A percentile compares a stretch with the other conserved stretches of the same genome.
These are phyloP conservation scores for Boloria selene DNA, from an alignment of 2,888 invertebrate species.

Conservation along the genomic window DNA sequence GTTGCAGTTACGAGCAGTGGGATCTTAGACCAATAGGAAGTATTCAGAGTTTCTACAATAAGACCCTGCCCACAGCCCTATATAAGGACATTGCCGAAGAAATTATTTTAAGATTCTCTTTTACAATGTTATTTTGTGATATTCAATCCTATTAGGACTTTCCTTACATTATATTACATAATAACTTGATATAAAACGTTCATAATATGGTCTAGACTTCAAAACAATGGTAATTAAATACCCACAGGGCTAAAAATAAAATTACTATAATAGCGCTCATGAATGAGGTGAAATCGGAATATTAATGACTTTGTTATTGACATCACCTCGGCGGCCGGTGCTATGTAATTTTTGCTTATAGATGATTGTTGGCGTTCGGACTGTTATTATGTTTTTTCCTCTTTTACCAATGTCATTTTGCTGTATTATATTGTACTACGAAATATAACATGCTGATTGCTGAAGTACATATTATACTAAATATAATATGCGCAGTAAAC, in stretches of 20 bases:
- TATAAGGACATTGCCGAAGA: constrained; percentile 41
- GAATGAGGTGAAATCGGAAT: constrained; percentile 6
- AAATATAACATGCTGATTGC: constrained; percentile 48
- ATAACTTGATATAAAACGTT: too few species aligned
- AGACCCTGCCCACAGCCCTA: not conserved
- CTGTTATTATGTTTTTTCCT: constrained; percentile 34
- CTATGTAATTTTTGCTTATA: constrained; percentile 19
- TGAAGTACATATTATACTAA: constrained; percentile 37
- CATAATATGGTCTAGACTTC: not conserved
- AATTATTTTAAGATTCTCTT: not conserved
- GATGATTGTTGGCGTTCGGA: constrained; percentile 28
- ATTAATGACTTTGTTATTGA: constrained; percentile 10
- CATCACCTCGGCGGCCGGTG: constrained; percentile 3
- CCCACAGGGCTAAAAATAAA: too few species aligned
- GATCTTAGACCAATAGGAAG: constrained; percentile 51
- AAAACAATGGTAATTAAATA: not conserved
- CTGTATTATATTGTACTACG: constrained; percentile 43
- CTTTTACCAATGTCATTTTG: constrained; percentile 40
- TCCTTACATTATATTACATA: too few species aligned
- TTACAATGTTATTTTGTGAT: too few species aligned
- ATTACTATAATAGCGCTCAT: not conserved
- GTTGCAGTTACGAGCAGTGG: too few species aligned
- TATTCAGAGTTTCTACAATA: constrained; percentile 46
- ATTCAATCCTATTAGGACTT: too few species aligned
- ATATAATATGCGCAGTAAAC: constrained; percentile 52